These are phyloP conservation scores for Verasper variegatus DNA, from an alignment of 2,113 vertebrate species.

Conservation along the genomic window DNA sequence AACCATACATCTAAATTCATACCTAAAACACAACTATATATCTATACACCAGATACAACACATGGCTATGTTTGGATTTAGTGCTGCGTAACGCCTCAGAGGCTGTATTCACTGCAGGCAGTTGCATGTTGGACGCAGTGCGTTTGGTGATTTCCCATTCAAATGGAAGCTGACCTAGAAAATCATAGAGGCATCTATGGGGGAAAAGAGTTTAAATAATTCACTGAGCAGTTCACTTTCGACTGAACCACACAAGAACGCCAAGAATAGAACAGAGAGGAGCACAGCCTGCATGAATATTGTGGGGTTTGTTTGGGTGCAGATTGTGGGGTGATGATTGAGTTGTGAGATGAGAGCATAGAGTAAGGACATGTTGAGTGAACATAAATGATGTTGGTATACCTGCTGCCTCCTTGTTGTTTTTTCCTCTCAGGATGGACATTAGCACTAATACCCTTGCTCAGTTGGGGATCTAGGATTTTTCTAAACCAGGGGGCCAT, in stretches of 20 bases:
- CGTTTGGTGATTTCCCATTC: constrained; percentile 54
- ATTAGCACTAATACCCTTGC: background rate
- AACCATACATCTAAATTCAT: background rate
- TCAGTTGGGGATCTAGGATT: too few species aligned
- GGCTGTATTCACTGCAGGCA: constrained; percentile 12
- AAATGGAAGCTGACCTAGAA: constrained; percentile 81
- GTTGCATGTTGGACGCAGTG: constrained; percentile 12
- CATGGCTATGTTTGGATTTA: constrained; percentile 20
- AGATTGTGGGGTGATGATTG: constrained; percentile 1
- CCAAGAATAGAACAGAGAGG: constrained; percentile 73
- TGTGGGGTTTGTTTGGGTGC: constrained; percentile 21
- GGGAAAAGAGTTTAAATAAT: constrained; percentile 80
- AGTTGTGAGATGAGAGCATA: background rate
- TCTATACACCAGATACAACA: background rate
- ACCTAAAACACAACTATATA: background rate
- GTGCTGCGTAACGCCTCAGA: background rate
- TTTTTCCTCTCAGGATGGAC: background rate
- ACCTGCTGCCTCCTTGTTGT: background rate
- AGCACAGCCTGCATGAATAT: constrained; percentile 40
- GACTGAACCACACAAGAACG: constrained; percentile 69
- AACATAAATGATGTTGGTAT: background rate
- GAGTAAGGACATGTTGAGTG: background rate
- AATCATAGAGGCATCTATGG: constrained; percentile 65
- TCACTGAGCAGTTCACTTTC: constrained; percentile 71
- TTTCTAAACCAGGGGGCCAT: too few species aligned